phyloP scores from a whole-genome alignment of 2,797 vertebrate species.

The Poecile montanus region DNA sequence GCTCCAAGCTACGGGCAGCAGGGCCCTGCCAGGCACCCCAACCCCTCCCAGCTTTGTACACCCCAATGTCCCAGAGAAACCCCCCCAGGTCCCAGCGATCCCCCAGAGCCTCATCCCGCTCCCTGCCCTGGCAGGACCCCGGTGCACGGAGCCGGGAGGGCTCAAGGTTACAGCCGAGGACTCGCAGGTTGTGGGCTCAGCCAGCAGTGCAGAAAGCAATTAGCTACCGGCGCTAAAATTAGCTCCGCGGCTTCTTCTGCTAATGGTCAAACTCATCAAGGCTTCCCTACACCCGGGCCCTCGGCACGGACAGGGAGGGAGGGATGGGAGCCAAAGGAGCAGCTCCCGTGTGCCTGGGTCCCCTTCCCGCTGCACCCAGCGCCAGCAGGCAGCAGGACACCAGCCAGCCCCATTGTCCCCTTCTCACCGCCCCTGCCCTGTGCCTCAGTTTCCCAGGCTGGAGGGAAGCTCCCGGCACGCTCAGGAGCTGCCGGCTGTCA shows the following conservation, averaged over 20 bases:
- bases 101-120: fast-evolving
- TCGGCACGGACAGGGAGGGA: not conserved
- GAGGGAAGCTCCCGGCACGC: fast-evolving
- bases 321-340: not conserved
- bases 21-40: not conserved
- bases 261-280: slow-evolving; percentile 62
- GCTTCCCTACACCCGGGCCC: slow-evolving; percentile 7
- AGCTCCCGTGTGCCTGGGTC: fast-evolving
- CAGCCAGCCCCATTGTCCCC: fast-evolving
- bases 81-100: fast-evolving
- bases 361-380: not conserved
- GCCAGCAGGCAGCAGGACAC: not conserved
- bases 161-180: slow-evolving; percentile 53
- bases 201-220: slow-evolving; percentile 54
- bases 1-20: fast-evolving
- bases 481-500: not conserved
- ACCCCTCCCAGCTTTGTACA: fast-evolving
- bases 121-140: not conserved
- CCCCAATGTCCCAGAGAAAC: fast-evolving
- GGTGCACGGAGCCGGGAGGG: not conserved
- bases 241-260: slow-evolving; percentile 58
- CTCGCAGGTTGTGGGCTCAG: not conserved
- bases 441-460: not conserved
- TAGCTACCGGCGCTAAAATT: slow-evolving; percentile 61
- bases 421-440: fast-evolving